Percentiles rank a stretch among this genome's conserved stretches.
Evolutionary conservation across 2,888 invertebrate genomes (phyloP).

Genomic region (Caradrina kadenii): DNA sequence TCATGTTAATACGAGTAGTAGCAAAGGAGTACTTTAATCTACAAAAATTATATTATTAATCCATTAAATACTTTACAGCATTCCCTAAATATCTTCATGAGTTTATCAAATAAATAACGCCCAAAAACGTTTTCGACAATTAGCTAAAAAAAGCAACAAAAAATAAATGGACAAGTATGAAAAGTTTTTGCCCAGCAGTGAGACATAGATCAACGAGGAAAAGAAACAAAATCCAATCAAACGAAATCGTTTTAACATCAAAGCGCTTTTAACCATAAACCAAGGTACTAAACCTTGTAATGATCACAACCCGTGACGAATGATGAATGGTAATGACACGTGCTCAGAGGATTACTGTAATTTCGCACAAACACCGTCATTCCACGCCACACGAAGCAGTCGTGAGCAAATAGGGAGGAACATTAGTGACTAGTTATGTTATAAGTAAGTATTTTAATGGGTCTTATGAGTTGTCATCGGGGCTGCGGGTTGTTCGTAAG

Average conservation of each 20-base stretch:
- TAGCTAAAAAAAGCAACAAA: no score
- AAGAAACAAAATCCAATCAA: not conserved
- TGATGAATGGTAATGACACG: constrained; percentile 41
- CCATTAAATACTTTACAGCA: no score
- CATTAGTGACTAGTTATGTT: not conserved
- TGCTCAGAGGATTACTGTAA: constrained; percentile 40
- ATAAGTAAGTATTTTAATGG: not conserved
- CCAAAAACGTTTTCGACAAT: no score
- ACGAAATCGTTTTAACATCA: not conserved
- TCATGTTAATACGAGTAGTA: no score
- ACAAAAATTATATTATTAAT: no score
- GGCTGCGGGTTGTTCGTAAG: no score
- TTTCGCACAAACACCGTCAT: constrained; percentile 37
- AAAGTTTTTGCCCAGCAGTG: not conserved
- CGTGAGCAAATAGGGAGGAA: constrained; percentile 22
- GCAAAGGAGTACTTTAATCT: no score
- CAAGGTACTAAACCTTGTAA: constrained; percentile 12
- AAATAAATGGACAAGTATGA: no score
- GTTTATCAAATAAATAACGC: no score
- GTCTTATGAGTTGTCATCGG: no score
- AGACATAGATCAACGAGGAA: not conserved
- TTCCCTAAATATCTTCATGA: no score
- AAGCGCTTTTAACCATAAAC: not conserved
- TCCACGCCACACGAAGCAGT: constrained; percentile 9
- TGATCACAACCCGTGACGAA: constrained; percentile 37